Evolutionary conservation across 2,888 invertebrate species (phyloP).

Genomic region (Polia nebulosa): DNA sequence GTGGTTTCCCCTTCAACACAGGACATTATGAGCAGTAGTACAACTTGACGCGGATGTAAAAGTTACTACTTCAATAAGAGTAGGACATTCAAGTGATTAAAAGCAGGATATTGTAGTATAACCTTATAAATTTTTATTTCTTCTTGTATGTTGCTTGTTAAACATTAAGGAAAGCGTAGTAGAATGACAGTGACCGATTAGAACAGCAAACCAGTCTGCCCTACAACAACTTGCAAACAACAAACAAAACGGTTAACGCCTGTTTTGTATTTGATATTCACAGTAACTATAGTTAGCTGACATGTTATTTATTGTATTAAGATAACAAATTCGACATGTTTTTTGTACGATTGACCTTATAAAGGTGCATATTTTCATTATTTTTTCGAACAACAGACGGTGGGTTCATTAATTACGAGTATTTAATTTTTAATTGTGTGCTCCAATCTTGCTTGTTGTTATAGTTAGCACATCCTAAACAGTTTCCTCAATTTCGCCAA

Average conservation of each 20-base stretch:
- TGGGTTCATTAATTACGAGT: no score
- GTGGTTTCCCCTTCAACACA: conserved; percentile 70
- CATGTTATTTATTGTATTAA: conserved; percentile 53
- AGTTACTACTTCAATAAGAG: conserved; percentile 13
- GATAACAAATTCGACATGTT: conserved; percentile 40
- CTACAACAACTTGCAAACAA: conserved; percentile 40
- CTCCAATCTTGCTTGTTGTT: not conserved
- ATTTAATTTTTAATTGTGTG: not conserved
- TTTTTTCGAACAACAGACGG: conserved; percentile 12
- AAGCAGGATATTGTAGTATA: not conserved
- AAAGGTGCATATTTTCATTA: conserved; percentile 26
- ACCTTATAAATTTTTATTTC: not conserved
- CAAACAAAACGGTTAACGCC: conserved; percentile 48
- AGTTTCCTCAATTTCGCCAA: not conserved
- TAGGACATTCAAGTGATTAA: conserved; percentile 7
- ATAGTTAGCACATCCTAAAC: not conserved
- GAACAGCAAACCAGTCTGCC: conserved; percentile 35
- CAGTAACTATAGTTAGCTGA: conserved; percentile 31
- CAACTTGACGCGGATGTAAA: conserved; percentile 48
- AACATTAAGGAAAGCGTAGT: conserved; percentile 22
- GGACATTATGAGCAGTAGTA: conserved; percentile 53
- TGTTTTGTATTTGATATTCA: conserved; percentile 46
- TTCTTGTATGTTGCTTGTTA: not conserved
- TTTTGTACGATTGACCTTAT: conserved; percentile 35
- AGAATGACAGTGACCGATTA: conserved; percentile 61